These are phyloP conservation scores for Smittia sp. DNA, from an alignment of 2,888 invertebrate genomes.

Conservation along the genomic window DNA sequence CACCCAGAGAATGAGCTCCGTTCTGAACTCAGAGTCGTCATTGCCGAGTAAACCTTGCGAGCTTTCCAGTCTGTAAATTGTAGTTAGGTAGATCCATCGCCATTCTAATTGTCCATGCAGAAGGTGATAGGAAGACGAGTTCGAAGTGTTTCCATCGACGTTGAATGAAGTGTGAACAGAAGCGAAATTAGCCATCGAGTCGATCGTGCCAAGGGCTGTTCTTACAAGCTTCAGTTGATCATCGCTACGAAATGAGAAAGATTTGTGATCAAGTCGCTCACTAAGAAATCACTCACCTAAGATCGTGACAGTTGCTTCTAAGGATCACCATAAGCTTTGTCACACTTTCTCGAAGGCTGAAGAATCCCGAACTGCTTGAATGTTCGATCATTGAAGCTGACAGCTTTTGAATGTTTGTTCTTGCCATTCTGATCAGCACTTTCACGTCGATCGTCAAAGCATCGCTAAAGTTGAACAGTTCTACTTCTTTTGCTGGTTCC, in stretches of 20 bases:
- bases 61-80: conserved; percentile 45
- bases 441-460: conserved; percentile 6
- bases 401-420: conserved; percentile 24
- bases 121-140: conserved; percentile 50
- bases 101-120: conserved; percentile 52
- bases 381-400: neutral
- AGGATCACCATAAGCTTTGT: conserved; percentile 9
- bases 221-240: conserved; percentile 13
- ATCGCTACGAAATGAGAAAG: neutral
- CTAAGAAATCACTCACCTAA: neutral
- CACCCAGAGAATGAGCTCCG: conserved; percentile 46
- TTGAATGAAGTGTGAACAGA: neutral
- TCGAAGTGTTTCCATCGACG: conserved; percentile 17
- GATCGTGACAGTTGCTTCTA: conserved; percentile 2
- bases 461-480: neutral
- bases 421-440: conserved; percentile 7
- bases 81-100: conserved; percentile 50
- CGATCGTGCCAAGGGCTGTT: conserved; percentile 24
- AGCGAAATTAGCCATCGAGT: conserved; percentile 30
- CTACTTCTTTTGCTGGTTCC: neutral
- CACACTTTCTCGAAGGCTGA: neutral
- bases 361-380: neutral
- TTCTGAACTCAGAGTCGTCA: conserved; percentile 42
- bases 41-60: conserved; percentile 45
- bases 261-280: neutral